Percentiles rank a stretch among this genome's conserved stretches.
These are phyloP conservation scores for Brachyptera putata DNA, from an alignment of 2,888 invertebrate genomes.

Conservation along the genomic window DNA sequence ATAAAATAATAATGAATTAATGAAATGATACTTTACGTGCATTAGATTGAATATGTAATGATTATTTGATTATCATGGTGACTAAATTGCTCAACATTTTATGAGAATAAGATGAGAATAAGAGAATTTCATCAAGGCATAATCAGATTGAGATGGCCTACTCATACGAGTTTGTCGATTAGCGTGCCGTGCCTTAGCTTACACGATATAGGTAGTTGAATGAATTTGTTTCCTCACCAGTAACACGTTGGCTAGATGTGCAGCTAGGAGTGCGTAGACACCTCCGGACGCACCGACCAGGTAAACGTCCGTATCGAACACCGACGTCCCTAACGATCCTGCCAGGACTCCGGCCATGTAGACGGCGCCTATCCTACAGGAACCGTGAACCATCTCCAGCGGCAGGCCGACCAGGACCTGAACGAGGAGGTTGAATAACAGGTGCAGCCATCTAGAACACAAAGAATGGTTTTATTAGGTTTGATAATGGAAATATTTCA, in stretches of 20 bases:
- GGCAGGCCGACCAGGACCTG: slow-evolving; percentile 91
- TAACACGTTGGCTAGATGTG: slow-evolving; percentile 92
- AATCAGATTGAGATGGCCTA: too few species aligned
- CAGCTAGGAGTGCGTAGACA: slow-evolving; percentile 92
- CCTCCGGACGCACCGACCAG: slow-evolving; percentile 97
- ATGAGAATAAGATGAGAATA: too few species aligned
- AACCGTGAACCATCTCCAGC: slow-evolving; percentile 95
- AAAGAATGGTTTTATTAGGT: not conserved
- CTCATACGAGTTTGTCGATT: too few species aligned
- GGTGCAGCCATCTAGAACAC: slow-evolving; percentile 76
- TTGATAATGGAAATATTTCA: too few species aligned
- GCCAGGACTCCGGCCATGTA: slow-evolving; percentile 92
- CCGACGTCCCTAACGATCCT: slow-evolving; percentile 74
- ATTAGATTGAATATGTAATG: too few species aligned
- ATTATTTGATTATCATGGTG: too few species aligned
- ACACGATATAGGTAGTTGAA: too few species aligned
- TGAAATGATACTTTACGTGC: too few species aligned
- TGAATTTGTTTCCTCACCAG: slow-evolving; percentile 49
- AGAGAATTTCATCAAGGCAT: too few species aligned
- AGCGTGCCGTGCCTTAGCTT: too few species aligned
- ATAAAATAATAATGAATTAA: too few species aligned
- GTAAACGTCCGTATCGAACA: slow-evolving; percentile 90
- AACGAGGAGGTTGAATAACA: slow-evolving; percentile 90
- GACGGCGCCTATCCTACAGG: slow-evolving; percentile 77
- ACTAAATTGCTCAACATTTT: too few species aligned